phyloP scores from a whole-genome alignment of 2,113 vertebrate species.

The Melanotaenia duboulayi region DNA sequence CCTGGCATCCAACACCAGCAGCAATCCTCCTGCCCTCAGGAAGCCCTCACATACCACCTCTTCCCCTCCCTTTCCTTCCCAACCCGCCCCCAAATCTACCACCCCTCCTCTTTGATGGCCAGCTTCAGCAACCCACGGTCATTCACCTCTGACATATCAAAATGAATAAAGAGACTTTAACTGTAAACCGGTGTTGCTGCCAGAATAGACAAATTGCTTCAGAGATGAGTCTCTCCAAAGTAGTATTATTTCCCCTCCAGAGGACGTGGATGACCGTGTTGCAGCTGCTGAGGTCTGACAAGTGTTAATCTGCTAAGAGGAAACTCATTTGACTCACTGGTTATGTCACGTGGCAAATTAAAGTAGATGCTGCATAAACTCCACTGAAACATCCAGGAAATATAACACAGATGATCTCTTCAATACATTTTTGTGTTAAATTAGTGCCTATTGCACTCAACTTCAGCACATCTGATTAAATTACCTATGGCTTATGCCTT shows the following conservation, averaged over 20 bases:
- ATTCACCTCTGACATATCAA: constrained; percentile 80
- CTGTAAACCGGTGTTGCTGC: constrained; percentile 50
- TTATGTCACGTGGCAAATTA: constrained; percentile 66
- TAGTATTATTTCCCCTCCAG: constrained; percentile 53
- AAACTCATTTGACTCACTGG: constrained; percentile 70
- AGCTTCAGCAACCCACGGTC: constrained; percentile 64
- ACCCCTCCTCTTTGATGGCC: constrained; percentile 52
- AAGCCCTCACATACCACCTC: constrained; percentile 62
- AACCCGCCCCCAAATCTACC: constrained; percentile 10
- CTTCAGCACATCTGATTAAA: constrained; percentile 40
- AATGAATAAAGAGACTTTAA: constrained; percentile 58
- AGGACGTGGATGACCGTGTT: constrained; percentile 56
- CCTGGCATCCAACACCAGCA: constrained; percentile 80
- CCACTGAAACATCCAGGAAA: constrained; percentile 11
- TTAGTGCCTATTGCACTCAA: constrained; percentile 22
- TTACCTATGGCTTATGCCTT: constrained; percentile 38
- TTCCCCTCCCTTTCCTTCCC: constrained; percentile 40
- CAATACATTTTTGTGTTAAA: background rate
- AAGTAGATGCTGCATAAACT: constrained; percentile 15
- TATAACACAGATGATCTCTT: constrained; percentile 26
- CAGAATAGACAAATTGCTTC: constrained; percentile 45
- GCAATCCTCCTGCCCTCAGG: constrained; percentile 69
- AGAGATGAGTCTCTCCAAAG: constrained; percentile 56
- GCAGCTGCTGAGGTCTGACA: constrained; percentile 73
- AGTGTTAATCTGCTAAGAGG: constrained; percentile 73